These are phyloP conservation scores for Trichomalopsis sarcophagae DNA, from an alignment of 1,140 invertebrate genomes.

Conservation along the genomic window DNA sequence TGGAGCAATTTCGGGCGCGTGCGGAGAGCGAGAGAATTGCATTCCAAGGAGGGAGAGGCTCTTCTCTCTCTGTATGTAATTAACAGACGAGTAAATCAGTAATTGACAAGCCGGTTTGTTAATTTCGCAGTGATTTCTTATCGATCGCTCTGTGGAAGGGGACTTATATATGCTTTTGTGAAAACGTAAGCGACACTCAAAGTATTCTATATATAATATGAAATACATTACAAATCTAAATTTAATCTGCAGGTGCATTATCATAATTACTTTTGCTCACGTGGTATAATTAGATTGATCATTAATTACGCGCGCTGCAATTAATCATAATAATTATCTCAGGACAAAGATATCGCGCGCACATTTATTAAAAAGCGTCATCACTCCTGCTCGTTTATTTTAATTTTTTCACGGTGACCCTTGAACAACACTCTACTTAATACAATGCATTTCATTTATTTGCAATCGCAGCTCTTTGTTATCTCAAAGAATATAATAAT, in stretches of 20 bases:
- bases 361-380: background rate
- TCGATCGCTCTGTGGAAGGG: background rate
- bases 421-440: too few relatives aligned
- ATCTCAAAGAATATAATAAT: background rate
- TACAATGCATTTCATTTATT: background rate
- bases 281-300: conserved; percentile 4
- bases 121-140: background rate
- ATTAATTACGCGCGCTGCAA: conserved; percentile 13
- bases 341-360: background rate
- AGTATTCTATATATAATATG: background rate
- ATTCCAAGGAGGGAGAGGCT: conserved; percentile 5
- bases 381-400: background rate
- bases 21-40: background rate
- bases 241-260: background rate
- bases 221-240: background rate
- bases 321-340: conserved; percentile 23
- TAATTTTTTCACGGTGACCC: too few relatives aligned
- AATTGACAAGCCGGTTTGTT: conserved; percentile 20
- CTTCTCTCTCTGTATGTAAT: background rate
- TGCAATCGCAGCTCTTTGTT: background rate
- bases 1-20: conserved; percentile 10
- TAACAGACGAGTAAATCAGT: conserved; percentile 32
- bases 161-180: background rate
- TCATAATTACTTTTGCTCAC: conserved; percentile 9
- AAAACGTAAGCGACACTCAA: background rate